Evolutionary conservation across 2,888 invertebrate genomes (phyloP), one percentile per base, ranked within the genome.

Genomic region (Cylloceria caligata): DNA sequence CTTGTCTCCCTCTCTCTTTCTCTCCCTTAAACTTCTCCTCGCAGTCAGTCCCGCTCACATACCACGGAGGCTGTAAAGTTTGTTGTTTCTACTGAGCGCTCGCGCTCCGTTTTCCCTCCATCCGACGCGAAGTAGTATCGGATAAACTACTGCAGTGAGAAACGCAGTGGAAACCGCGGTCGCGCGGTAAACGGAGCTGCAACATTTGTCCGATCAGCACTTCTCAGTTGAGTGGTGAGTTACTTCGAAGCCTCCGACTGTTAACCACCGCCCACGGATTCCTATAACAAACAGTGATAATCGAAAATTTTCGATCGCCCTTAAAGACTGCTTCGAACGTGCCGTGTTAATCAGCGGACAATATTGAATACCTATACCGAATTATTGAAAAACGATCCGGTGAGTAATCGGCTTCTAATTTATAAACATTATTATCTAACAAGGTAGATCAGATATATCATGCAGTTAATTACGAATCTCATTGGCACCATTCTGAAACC

Each of bases 71-170:
- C 27, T 68, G 47, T 49, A 60, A 68, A 76, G 68, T 76, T 76
- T 69, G 69, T 76, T 69, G 68, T 76, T 69, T 68, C 76, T 47
- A 11, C 57, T 24, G 27, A 65, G 47, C 75, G 39, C 52, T 64
- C 52, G 24, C 71, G 64, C 60, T 62, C 19, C 45, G 16, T 30
- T 11, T 13, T 2, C 42, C 5, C 42, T 30, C 45, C 16, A 19
- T 16, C n/a, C 19, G 16, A 2, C 42, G 19, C 13, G 42, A 24
- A 13, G 24, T 0, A 57, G 76, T 73, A 71, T 77, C 60, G 57
- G 73, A 81, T 77, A 65, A 81, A 77, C 73, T 78, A 81, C 81
- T 39, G 81, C 81, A 81, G 73, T 74, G 81, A 74, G 74, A 57
- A 81, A 81, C 81, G 81, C 81, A 78, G 81, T 77, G 81, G 68